phyloP scores from a whole-genome alignment of 2,888 invertebrate species.

The Thalpophila matura region DNA sequence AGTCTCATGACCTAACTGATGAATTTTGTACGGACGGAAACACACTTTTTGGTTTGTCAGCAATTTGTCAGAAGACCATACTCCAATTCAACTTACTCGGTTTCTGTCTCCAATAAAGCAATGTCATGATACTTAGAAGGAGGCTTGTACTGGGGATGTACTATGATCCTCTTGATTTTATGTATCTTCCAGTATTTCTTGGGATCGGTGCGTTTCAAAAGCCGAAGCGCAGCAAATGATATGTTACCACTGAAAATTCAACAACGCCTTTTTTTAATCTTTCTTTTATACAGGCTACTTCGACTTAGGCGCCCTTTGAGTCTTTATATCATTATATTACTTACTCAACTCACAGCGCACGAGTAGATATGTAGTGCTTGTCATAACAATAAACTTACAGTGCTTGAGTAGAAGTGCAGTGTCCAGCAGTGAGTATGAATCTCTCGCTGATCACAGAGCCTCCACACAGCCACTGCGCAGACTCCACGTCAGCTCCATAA shows the following conservation, averaged over 20 bases:
- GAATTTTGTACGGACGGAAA: too few relatives aligned
- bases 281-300: too few relatives aligned
- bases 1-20: neutral
- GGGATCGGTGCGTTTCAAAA: conserved; percentile 49
- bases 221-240: conserved; percentile 48
- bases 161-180: conserved; percentile 49
- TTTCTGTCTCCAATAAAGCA: conserved; percentile 68
- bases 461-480: conserved; percentile 66
- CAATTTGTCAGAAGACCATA: too few relatives aligned
- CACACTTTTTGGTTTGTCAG: too few relatives aligned
- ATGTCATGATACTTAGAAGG: conserved; percentile 74
- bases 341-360: too few relatives aligned
- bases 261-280: neutral
- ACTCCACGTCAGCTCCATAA: conserved; percentile 32
- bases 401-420: conserved; percentile 26
- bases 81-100: conserved; percentile 58
- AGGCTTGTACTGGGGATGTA: conserved; percentile 68
- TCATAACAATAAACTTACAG: conserved; percentile 31
- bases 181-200: conserved; percentile 48
- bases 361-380: too few relatives aligned
- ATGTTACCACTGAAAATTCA: conserved; percentile 47
- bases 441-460: conserved; percentile 68
- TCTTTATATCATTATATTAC: too few relatives aligned
- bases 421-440: conserved; percentile 68
- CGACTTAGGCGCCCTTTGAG: too few relatives aligned